Conservation (phyloP, 2,888 invertebrate species). For the Thera obeliscata region DNA sequence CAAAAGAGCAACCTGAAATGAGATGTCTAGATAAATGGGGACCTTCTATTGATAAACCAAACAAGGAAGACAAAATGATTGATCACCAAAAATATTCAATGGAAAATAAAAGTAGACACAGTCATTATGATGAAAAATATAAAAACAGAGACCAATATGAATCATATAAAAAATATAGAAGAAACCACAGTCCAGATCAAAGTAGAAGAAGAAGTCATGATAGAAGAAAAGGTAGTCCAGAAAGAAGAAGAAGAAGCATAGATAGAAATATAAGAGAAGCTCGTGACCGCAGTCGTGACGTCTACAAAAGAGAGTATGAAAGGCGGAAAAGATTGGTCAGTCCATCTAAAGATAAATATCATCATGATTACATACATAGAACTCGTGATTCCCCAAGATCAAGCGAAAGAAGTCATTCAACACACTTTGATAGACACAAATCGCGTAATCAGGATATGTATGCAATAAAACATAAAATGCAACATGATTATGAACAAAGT, state of each 20-base stretch:
- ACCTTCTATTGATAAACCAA: conserved; percentile 40
- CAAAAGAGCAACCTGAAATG: conserved; percentile 39
- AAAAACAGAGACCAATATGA: conserved; percentile 55
- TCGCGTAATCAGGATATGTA: conserved; percentile 46
- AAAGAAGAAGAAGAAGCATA: conserved; percentile 46
- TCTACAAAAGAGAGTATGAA: conserved; percentile 47
- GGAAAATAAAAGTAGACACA: conserved; percentile 43
- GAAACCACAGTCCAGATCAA: conserved; percentile 35
- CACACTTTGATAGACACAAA: conserved; percentile 47
- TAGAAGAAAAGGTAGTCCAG: conserved; percentile 18
- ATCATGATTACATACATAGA: conserved; percentile 26
- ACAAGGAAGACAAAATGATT: conserved; percentile 47
- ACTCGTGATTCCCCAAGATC: conserved; percentile 28
- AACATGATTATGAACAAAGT: conserved; percentile 54
- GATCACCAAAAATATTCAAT: conserved; percentile 44
- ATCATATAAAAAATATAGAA: conserved; percentile 46
- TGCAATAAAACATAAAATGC: conserved; percentile 53
- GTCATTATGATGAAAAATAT: conserved; percentile 49
- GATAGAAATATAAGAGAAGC: conserved; percentile 48
- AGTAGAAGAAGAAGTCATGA: conserved; percentile 29
- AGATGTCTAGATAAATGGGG: conserved; percentile 20
- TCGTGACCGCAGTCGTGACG: conserved; percentile 47
- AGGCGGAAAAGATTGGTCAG: conserved; percentile 55
- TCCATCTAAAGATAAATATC: conserved; percentile 54
- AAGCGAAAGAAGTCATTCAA: conserved; percentile 35